phyloP scores from a whole-genome alignment of 35 echinoderm and acorn worm genomes.

The Holothuria glaberrima region DNA sequence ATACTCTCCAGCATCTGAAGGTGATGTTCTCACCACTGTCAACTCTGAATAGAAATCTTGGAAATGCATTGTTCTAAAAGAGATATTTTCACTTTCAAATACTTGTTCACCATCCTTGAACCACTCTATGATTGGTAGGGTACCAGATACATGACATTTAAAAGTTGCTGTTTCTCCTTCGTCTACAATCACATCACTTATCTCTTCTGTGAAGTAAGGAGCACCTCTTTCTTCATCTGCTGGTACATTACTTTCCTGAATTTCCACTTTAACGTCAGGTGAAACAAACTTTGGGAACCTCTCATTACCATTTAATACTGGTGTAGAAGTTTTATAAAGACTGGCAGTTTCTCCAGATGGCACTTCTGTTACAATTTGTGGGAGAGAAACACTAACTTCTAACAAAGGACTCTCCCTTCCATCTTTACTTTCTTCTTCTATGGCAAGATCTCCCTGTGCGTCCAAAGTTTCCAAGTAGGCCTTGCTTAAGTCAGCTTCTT shows the following conservation, averaged over 20 bases:
- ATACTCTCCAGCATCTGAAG: conserved; percentile 70
- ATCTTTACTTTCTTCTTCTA: neutral
- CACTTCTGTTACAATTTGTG: neutral
- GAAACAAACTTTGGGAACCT: conserved; percentile 70
- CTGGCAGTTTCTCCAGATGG: neutral
- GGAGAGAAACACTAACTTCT: conserved; percentile 14
- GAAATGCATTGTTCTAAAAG: conserved; percentile 52
- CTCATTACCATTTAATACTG: conserved; percentile 24
- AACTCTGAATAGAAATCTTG: conserved; percentile 67
- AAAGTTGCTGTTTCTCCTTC: conserved; percentile 87
- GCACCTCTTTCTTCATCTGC: neutral
- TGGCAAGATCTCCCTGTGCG: neutral
- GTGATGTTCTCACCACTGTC: conserved; percentile 56
- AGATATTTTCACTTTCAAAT: conserved; percentile 42
- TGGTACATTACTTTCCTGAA: neutral
- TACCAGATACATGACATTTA: conserved; percentile 76
- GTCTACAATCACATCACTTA: conserved; percentile 68
- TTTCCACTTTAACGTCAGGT: conserved; percentile 9
- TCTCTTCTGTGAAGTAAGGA: conserved; percentile 63
- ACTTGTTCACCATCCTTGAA: conserved; percentile 80
- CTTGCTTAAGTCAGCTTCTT: neutral
- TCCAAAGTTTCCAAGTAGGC: neutral
- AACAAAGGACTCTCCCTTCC: neutral
- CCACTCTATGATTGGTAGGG: conserved; percentile 75
- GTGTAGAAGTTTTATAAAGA: neutral